Evolutionary conservation across 2,113 vertebrate genomes (phyloP).

Genomic region (Brachypteracias leptosomus): DNA sequence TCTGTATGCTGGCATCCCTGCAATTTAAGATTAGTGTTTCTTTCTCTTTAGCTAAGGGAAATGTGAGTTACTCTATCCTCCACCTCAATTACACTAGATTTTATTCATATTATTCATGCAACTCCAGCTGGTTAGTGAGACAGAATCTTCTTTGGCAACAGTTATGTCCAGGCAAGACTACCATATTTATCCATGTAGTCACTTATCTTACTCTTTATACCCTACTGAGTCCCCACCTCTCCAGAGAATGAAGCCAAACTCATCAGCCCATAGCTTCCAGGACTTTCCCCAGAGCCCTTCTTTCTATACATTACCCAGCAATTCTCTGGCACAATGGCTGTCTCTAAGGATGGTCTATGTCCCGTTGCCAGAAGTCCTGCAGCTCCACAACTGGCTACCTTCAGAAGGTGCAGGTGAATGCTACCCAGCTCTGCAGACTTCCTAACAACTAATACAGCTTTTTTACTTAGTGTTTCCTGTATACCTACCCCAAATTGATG

Average conservation of each 20-base stretch:
- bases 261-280: background rate
- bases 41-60: background rate
- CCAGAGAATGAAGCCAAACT: background rate
- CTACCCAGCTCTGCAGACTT: background rate
- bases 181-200: background rate
- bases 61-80: background rate
- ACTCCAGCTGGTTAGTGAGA: background rate
- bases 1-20: background rate
- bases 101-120: background rate
- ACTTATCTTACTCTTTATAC: background rate
- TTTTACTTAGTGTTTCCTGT: background rate
- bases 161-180: background rate
- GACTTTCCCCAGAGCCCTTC: background rate
- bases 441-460: background rate
- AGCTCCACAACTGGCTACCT: background rate
- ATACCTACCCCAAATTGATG: background rate
- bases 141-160: background rate
- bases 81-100: background rate
- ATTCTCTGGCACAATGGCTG: background rate
- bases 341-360: background rate
- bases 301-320: background rate
- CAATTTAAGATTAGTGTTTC: background rate
- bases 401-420: background rate
- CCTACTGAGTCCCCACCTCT: background rate
- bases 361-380: background rate